Conservation (phyloP, 2,888 invertebrate species). For the Drosophila nr. fundita region DNA sequence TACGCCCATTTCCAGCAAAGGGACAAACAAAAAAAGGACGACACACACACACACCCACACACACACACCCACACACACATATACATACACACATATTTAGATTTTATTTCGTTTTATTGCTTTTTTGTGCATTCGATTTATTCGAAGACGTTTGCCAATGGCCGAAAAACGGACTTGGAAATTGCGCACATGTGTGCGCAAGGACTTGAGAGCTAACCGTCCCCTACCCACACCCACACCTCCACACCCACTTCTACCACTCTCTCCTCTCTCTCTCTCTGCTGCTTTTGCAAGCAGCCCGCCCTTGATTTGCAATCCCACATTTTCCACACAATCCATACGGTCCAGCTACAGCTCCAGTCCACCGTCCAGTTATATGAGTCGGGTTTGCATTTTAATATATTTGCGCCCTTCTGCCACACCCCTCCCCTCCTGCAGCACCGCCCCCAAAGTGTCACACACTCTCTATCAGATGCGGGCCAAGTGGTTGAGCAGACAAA, state of each 20-base stretch:
- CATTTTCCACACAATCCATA: slow-evolving; percentile 13
- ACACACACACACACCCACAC: slow-evolving; percentile 35
- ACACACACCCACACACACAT: not conserved
- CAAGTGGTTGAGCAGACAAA: slow-evolving; percentile 57
- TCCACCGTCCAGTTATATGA: slow-evolving; percentile 66
- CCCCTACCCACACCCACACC: too few relatives aligned
- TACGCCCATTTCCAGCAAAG: slow-evolving; percentile 30
- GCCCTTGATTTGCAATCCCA: slow-evolving; percentile 3
- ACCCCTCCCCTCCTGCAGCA: slow-evolving; percentile 25
- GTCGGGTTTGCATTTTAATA: slow-evolving; percentile 82
- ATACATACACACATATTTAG: slow-evolving; percentile 65
- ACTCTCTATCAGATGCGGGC: slow-evolving; percentile 77
- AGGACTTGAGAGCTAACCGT: slow-evolving; percentile 60
- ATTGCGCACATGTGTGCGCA: slow-evolving; percentile 81
- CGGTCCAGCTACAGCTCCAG: slow-evolving; percentile 13
- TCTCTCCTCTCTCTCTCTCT: not conserved
- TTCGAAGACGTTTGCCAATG: slow-evolving; percentile 75
- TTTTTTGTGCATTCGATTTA: slow-evolving; percentile 82
- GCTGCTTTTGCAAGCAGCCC: not conserved
- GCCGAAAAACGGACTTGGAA: slow-evolving; percentile 77
- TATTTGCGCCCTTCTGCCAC: slow-evolving; percentile 57
- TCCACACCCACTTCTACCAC: not conserved
- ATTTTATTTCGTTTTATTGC: slow-evolving; percentile 82
- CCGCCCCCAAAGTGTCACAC: slow-evolving; percentile 62
- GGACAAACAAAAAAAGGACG: slow-evolving; percentile 62